A percentile compares a stretch with the other conserved stretches of the same genome.
Evolutionary conservation across 2,113 vertebrate species (phyloP).

Genomic region (Ageneiosus marmoratus): DNA sequence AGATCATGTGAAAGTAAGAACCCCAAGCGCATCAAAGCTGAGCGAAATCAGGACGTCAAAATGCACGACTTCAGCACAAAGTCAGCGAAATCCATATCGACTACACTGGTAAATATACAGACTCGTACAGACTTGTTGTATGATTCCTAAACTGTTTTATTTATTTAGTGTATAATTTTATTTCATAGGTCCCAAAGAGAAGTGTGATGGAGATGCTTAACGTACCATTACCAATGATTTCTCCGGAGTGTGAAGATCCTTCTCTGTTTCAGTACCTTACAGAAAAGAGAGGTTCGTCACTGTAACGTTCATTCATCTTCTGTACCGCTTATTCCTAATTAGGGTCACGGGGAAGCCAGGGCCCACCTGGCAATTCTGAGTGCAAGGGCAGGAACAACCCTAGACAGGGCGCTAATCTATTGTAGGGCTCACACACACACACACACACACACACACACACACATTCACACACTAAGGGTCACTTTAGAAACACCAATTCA

Average conservation of each 20-base stretch:
- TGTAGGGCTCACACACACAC: too few relatives aligned
- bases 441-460: too few relatives aligned
- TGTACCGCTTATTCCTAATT: too few relatives aligned
- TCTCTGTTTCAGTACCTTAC: slow-evolving; percentile 62
- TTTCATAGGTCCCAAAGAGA: slow-evolving; percentile 60
- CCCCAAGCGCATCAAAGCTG: slow-evolving; percentile 53
- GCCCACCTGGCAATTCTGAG: too few relatives aligned
- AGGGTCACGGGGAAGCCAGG: too few relatives aligned
- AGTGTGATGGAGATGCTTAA: slow-evolving; percentile 77
- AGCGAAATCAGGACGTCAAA: slow-evolving; percentile 30
- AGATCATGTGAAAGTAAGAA: slow-evolving; percentile 57
- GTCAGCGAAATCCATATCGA: neutral
- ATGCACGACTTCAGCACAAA: neutral
- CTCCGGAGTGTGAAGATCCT: slow-evolving; percentile 68
- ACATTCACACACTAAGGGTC: too few relatives aligned
- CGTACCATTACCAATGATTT: slow-evolving; percentile 73
- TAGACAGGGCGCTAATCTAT: too few relatives aligned
- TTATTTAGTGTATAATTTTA: neutral
- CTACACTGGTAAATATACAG: slow-evolving; percentile 62
- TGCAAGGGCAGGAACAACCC: too few relatives aligned
- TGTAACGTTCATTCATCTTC: too few relatives aligned
- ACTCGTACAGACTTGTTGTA: too few relatives aligned
- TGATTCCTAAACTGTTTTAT: neutral
- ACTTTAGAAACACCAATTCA: too few relatives aligned
- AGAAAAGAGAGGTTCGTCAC: slow-evolving; percentile 74